Percentiles rank a stretch among this genome's conserved stretches.
phyloP scores from a whole-genome alignment of 2,888 invertebrate species.

The Dascillus cervinus region DNA sequence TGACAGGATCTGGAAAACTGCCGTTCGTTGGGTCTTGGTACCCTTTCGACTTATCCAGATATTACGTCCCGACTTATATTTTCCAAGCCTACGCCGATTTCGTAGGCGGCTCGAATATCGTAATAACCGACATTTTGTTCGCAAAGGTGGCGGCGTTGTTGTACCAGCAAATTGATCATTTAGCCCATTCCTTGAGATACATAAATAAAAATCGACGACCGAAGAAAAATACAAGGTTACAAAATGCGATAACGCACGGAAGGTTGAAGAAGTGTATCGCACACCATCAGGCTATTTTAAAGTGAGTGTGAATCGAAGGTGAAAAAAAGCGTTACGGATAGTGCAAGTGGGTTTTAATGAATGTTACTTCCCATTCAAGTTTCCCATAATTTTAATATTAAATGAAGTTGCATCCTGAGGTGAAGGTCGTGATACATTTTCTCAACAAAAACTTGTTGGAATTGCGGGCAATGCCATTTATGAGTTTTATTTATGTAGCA shows the following conservation, averaged over 20 bases:
- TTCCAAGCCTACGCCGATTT: constrained; percentile 5
- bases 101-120: constrained; percentile 7
- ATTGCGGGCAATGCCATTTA: no score
- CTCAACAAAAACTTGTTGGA: no score
- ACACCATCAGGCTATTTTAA: constrained; percentile 11
- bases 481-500: no score
- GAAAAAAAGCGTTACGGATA: no score
- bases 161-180: constrained; percentile 10
- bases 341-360: no score
- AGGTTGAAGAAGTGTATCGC: constrained; percentile 5
- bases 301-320: constrained; percentile 7
- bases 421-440: no score
- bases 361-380: no score
- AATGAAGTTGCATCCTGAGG: no score
- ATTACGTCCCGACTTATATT: constrained; percentile 8
- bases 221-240: no score
- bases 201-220: no score
- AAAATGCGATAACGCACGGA: background rate
- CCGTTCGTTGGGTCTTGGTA: constrained; percentile 13
- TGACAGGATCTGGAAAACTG: constrained; percentile 6
- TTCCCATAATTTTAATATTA: no score
- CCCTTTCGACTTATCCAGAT: constrained; percentile 8
- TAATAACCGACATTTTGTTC: constrained; percentile 12
- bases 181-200: constrained; percentile 6
- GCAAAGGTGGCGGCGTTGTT: constrained; percentile 11